Evolutionary conservation across 2,113 vertebrate species (phyloP).

Genomic region (Myrmecophaga tridactyla): DNA sequence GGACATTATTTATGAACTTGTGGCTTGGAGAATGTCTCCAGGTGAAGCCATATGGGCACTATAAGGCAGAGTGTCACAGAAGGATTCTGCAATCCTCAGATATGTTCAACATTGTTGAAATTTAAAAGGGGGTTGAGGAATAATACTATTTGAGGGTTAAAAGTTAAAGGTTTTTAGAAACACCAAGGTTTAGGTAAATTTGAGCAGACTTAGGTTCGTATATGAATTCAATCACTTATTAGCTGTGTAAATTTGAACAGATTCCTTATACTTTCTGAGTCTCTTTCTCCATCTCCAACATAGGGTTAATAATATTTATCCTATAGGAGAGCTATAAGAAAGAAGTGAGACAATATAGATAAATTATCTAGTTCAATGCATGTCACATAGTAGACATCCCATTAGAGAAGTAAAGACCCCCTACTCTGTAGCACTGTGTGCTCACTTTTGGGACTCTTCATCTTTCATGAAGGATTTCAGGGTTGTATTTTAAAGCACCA

Average conservation of each 20-base stretch:
- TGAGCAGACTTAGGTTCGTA: not conserved
- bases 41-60: constrained; percentile 34
- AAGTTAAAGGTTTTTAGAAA: constrained; percentile 14
- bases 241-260: not conserved
- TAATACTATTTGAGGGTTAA: not conserved
- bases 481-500: not conserved
- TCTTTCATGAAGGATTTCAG: not conserved
- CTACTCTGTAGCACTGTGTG: not conserved
- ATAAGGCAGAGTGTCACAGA: not conserved
- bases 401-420: not conserved
- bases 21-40: constrained; percentile 24
- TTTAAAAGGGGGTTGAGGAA: not conserved
- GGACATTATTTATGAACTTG: constrained; percentile 68
- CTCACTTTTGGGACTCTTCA: not conserved
- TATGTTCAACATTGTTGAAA: not conserved
- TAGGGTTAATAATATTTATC: not conserved
- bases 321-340: not conserved
- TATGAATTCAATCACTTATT: not conserved
- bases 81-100: not conserved
- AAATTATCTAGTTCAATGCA: accelerated
- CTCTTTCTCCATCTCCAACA: not conserved
- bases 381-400: not conserved
- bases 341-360: not conserved
- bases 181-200: not conserved
- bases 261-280: not conserved